These are phyloP conservation scores for Hipparchia sbordonii DNA, from an alignment of 2,888 invertebrate genomes.

Conservation along the genomic window DNA sequence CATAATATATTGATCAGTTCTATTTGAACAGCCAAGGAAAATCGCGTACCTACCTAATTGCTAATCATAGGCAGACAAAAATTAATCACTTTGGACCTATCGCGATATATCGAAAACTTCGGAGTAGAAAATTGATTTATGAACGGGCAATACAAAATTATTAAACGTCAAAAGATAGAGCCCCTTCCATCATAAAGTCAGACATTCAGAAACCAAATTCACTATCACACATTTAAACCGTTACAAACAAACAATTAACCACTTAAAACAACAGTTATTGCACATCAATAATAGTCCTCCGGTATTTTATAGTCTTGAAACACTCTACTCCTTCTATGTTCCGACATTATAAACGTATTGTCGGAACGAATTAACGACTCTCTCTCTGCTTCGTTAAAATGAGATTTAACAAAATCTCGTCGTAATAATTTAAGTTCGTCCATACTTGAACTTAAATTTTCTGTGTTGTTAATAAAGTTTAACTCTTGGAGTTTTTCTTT, in stretches of 20 bases:
- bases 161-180: not conserved
- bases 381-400: conserved; percentile 60
- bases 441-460: conserved; percentile 55
- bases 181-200: not conserved
- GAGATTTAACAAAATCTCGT: conserved; percentile 63
- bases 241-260: conserved; percentile 9
- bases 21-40: no score
- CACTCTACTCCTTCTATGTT: conserved; percentile 59
- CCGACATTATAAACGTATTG: conserved; percentile 70
- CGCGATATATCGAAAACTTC: no score
- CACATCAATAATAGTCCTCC: conserved; percentile 43
- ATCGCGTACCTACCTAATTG: no score
- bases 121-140: no score
- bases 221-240: not conserved
- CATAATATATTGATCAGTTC: not conserved
- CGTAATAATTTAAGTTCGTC: conserved; percentile 59
- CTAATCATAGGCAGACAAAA: no score
- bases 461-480: conserved; percentile 50
- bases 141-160: not conserved
- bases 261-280: not conserved
- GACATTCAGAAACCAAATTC: not conserved
- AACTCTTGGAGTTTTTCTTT: conserved; percentile 54
- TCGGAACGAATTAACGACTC: conserved; percentile 69
- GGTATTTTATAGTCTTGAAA: conserved; percentile 48
- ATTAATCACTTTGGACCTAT: no score